Evolutionary conservation across 2,113 vertebrate species (phyloP), one percentile per base, ranked within the genome.

Genomic region (Cathartes aura): DNA sequence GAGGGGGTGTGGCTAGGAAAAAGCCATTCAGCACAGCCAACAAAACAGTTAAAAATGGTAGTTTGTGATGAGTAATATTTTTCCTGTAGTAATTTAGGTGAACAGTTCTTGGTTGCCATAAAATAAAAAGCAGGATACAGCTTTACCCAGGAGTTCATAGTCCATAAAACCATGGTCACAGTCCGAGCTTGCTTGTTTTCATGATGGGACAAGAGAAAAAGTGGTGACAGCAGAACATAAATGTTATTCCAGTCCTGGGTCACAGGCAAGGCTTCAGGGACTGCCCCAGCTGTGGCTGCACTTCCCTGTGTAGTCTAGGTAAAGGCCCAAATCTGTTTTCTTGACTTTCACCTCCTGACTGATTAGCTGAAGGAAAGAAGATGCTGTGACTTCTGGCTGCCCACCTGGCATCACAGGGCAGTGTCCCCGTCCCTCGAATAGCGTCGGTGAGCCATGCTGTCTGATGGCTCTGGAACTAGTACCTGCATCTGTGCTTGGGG

Each of bases 401-500:
- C 9, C 6, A 0, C 3, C 27, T 30, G n/a, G 27, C 17, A 12
- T n/a, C 45, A 4, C 14, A 14, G 32, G 13, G 22, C 60, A 18
- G 17, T 15, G 23, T 60, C 67, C 21, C 30, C 36, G 74, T 43
- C 18, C n/a, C 27, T 42, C 21, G 12, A 3, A 9, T 6, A 24
- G 26, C 26, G 5, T 21, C 1, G 3, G 43, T 13, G 64, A 50
- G 30, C 27, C 9, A 1, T 19, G 58, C 32, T 40, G 1, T 8
- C 27, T 22, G 45, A 2, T 27, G 32, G 52, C 8, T 34, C 23
- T 52, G 47, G 26, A 75, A 11, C 24, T 12, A 4, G 11, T 5
- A 9, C 3, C 0, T 13, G 5, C 3, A 12, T 32, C 26, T 63
- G 27, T 16, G 38, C 43, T 48, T n/a, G 13, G 36, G 40, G 12